Evolutionary conservation across 2,797 vertebrate genomes (phyloP).

Genomic region (Poeciliopsis gracilis): DNA sequence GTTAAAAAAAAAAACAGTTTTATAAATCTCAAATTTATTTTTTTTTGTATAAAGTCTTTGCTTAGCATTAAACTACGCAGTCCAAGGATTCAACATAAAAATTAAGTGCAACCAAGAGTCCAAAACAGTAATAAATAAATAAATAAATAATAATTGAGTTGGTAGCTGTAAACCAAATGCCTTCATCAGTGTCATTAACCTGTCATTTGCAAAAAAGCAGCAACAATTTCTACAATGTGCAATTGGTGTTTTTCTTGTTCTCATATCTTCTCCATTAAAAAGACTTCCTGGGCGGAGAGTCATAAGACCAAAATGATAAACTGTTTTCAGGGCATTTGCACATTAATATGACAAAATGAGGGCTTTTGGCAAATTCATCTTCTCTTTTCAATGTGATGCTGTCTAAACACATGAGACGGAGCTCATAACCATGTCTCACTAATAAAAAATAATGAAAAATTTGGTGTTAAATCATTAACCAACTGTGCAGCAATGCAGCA

Average conservation of each 20-base stretch:
- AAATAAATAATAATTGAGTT: background rate
- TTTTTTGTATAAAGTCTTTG: background rate
- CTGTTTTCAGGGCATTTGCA: background rate
- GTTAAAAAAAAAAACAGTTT: background rate
- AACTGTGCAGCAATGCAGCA: conserved; percentile 32
- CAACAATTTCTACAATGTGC: background rate
- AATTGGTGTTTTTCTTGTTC: background rate
- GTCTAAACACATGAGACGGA: conserved; percentile 24
- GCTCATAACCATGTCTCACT: conserved; percentile 16
- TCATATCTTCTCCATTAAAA: background rate
- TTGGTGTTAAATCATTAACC: conserved; percentile 32
- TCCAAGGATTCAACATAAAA: background rate
- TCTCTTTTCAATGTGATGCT: conserved; percentile 5
- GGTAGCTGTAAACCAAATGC: background rate
- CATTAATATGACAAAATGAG: background rate
- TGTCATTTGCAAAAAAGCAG: background rate
- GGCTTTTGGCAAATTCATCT: conserved; percentile 1
- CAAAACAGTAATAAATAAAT: background rate
- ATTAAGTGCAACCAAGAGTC: background rate
- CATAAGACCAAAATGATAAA: background rate
- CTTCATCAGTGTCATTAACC: background rate
- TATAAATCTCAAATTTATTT: background rate
- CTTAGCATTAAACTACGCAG: background rate
- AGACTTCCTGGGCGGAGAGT: background rate
- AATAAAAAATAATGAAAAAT: conserved; percentile 45